Conservation (phyloP, 2,113 vertebrate genomes). For the Mugil cephalus region DNA sequence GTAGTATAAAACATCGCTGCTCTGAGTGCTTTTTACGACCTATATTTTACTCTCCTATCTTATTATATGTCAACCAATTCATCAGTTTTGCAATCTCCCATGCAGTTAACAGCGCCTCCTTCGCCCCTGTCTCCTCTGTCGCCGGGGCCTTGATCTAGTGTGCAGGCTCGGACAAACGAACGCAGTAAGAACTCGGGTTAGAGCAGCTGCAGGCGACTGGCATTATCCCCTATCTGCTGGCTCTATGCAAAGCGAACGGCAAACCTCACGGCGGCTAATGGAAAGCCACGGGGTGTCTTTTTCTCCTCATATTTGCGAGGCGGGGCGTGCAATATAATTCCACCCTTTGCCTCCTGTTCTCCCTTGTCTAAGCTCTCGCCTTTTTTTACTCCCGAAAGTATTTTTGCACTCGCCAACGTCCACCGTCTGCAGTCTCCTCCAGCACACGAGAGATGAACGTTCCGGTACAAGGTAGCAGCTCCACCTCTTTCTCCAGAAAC, state of each 20-base stretch:
- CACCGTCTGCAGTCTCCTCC: slow-evolving; percentile 18
- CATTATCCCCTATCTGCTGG: slow-evolving; percentile 16
- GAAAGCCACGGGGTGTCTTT: slow-evolving; percentile 13
- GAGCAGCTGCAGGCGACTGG: slow-evolving; percentile 8
- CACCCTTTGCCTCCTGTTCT: neutral
- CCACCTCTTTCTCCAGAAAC: slow-evolving; percentile 7
- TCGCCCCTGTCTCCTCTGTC: neutral
- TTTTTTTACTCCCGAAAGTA: slow-evolving; percentile 15
- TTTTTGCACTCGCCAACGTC: slow-evolving; percentile 13
- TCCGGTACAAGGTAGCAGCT: slow-evolving; percentile 10
- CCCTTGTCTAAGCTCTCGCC: slow-evolving; percentile 28
- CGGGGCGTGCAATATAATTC: neutral
- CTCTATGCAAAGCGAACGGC: slow-evolving; percentile 11
- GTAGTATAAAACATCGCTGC: neutral
- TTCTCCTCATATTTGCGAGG: slow-evolving; percentile 24
- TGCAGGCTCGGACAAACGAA: neutral
- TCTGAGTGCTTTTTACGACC: neutral
- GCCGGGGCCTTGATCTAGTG: no score
- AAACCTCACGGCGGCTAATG: slow-evolving; percentile 15
- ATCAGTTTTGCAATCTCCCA: neutral
- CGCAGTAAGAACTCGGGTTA: neutral
- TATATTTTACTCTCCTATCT: neutral
- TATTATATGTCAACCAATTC: neutral
- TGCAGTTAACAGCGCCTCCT: neutral
- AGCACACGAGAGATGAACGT: slow-evolving; percentile 4